phyloP scores from a whole-genome alignment of 2,113 vertebrate genomes.

The Menidia beryllina region DNA sequence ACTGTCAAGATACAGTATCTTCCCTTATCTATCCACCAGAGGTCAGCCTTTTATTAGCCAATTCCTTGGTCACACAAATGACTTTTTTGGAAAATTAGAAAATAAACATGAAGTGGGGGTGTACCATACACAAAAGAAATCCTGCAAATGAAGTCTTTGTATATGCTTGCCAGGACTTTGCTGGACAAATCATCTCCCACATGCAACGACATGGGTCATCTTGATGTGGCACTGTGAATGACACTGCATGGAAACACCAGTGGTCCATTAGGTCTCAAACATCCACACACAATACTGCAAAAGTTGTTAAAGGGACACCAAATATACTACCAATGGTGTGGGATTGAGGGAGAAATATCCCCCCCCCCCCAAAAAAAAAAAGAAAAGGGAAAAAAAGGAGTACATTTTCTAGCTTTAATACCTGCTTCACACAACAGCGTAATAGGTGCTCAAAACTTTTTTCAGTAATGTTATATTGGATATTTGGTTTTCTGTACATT shows the following conservation, averaged over 20 bases:
- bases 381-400: slow-evolving; percentile 2
- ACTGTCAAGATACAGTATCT: not conserved
- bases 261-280: slow-evolving; percentile 31
- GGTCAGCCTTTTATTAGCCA: slow-evolving; percentile 80
- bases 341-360: slow-evolving; percentile 8
- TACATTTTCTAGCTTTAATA: slow-evolving; percentile 4
- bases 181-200: not conserved
- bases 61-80: slow-evolving; percentile 43
- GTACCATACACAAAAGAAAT: slow-evolving; percentile 6
- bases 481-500: not conserved
- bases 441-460: slow-evolving; percentile 1
- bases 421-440: not conserved
- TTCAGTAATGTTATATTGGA: not conserved
- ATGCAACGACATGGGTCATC: not conserved
- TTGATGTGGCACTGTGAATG: slow-evolving; percentile 14
- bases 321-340: slow-evolving; percentile 10
- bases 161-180: not conserved
- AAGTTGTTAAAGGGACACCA: slow-evolving; percentile 28
- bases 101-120: not conserved
- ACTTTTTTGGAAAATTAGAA: slow-evolving; percentile 18
- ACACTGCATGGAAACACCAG: slow-evolving; percentile 40
- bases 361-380: too few species aligned
- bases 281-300: slow-evolving; percentile 28
- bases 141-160: not conserved
- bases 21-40: slow-evolving; percentile 75